These are phyloP conservation scores for Monarcha castaneiventris DNA, from an alignment of 2,113 vertebrate genomes.

Conservation along the genomic window DNA sequence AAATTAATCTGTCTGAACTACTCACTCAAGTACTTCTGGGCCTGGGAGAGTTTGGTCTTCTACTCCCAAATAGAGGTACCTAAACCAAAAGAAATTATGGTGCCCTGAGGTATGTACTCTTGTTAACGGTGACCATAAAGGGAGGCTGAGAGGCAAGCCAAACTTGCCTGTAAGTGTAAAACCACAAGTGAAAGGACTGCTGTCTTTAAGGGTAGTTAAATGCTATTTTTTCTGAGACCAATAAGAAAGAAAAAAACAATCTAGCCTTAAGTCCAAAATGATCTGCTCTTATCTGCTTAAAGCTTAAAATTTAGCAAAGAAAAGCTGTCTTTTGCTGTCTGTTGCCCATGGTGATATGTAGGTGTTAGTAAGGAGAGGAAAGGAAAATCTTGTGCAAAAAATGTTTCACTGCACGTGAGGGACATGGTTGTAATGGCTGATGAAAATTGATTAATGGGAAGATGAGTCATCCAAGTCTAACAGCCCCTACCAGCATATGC, in stretches of 20 bases:
- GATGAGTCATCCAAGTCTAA: background rate
- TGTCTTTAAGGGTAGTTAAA: background rate
- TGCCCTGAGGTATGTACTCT: background rate
- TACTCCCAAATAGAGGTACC: background rate
- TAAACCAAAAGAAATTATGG: background rate
- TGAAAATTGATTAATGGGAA: background rate
- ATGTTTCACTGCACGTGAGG: background rate
- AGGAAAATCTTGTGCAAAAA: background rate
- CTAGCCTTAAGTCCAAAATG: background rate
- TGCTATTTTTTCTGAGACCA: background rate
- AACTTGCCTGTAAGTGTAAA: accelerated
- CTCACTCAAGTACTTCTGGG: background rate
- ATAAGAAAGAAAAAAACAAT: background rate
- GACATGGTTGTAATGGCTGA: background rate
- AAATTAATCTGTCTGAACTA: background rate
- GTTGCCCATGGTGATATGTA: constrained; percentile 17
- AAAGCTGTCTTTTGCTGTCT: background rate
- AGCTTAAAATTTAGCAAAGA: background rate
- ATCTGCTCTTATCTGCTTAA: background rate
- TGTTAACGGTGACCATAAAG: accelerated
- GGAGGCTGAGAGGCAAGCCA: background rate
- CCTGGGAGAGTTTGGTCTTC: background rate
- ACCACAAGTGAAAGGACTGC: background rate
- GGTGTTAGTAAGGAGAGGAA: background rate
- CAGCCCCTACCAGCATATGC: background rate